Evolutionary conservation across 2,113 vertebrate genomes (phyloP).

Genomic region (Hypanus sabinus): DNA sequence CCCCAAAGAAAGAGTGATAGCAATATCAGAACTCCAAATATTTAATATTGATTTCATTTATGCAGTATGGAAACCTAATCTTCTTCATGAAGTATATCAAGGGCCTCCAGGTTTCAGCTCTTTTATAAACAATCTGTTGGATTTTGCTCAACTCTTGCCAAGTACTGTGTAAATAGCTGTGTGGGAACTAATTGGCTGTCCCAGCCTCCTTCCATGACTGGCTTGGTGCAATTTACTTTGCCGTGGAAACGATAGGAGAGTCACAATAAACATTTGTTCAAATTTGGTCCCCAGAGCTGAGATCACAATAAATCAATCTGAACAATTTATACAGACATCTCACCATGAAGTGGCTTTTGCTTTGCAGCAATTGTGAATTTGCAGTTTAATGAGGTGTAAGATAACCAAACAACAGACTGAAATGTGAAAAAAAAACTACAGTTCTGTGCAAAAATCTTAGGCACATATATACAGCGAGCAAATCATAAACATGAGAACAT

Average conservation of each 20-base stretch:
- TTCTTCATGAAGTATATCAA: constrained; percentile 10
- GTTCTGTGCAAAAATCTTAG: too few species aligned
- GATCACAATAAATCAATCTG: constrained; percentile 28
- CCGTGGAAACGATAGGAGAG: neutral
- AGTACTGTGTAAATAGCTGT: constrained; percentile 18
- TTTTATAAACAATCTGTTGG: constrained; percentile 25
- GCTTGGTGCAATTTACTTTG: constrained; percentile 19
- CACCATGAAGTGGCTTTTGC: neutral
- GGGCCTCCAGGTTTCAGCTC: constrained; percentile 5
- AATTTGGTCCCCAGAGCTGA: constrained; percentile 3
- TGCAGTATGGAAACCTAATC: constrained; percentile 14
- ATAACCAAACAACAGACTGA: neutral
- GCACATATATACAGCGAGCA: too few species aligned
- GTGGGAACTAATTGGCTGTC: constrained; percentile 34
- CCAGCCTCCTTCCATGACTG: constrained; percentile 13
- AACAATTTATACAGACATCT: constrained; percentile 16
- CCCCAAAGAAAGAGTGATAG: too few species aligned
- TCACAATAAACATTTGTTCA: constrained; percentile 30
- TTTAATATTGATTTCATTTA: constrained; percentile 16
- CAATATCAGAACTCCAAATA: too few species aligned
- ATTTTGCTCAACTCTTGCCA: constrained; percentile 12
- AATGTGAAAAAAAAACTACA: neutral
- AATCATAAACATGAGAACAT: too few species aligned
- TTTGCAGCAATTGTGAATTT: constrained; percentile 16
- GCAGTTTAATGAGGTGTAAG: neutral